A percentile compares a stretch with the other conserved stretches of the same genome.
phyloP scores from a whole-genome alignment of 2,888 invertebrate species.

The Epinotia demarniana region DNA sequence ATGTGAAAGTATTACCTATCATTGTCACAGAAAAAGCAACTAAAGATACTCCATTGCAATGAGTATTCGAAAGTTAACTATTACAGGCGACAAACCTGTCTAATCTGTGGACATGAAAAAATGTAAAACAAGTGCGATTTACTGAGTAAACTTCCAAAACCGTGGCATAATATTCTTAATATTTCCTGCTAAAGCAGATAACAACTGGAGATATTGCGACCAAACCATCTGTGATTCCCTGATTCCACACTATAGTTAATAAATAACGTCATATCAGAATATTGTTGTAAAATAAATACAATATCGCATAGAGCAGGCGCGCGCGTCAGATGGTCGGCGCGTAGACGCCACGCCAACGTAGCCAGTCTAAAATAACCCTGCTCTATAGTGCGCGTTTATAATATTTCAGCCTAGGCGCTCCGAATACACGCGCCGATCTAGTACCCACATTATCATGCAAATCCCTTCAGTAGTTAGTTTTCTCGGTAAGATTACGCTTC shows the following conservation, averaged over 20 bases:
- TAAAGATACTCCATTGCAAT: background rate
- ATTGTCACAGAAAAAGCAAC: constrained; percentile 14
- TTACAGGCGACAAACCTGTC: constrained; percentile 2
- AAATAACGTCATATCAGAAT: constrained; percentile 37
- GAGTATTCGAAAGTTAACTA: background rate
- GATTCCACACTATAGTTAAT: constrained; percentile 3
- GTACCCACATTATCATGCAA: constrained; percentile 24
- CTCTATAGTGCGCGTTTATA: constrained; percentile 62
- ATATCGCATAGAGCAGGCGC: constrained; percentile 60
- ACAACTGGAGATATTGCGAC: background rate
- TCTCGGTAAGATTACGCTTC: constrained; percentile 6
- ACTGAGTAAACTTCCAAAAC: constrained; percentile 48
- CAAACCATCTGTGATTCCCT: background rate
- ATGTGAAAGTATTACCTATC: constrained; percentile 40
- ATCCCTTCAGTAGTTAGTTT: constrained; percentile 9
- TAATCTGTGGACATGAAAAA: constrained; percentile 33
- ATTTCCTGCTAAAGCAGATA: background rate
- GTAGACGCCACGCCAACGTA: constrained; percentile 74
- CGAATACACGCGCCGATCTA: constrained; percentile 48
- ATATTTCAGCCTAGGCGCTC: constrained; percentile 69
- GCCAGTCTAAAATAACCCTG: constrained; percentile 74
- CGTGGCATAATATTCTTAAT: constrained; percentile 27
- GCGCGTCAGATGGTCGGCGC: constrained; percentile 61
- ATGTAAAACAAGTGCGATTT: constrained; percentile 49
- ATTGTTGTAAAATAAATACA: constrained; percentile 51